Percentiles rank a stretch among this genome's conserved stretches.
Evolutionary conservation across 2,113 vertebrate genomes (phyloP).

Genomic region (Pomatorhinus ruficollis): DNA sequence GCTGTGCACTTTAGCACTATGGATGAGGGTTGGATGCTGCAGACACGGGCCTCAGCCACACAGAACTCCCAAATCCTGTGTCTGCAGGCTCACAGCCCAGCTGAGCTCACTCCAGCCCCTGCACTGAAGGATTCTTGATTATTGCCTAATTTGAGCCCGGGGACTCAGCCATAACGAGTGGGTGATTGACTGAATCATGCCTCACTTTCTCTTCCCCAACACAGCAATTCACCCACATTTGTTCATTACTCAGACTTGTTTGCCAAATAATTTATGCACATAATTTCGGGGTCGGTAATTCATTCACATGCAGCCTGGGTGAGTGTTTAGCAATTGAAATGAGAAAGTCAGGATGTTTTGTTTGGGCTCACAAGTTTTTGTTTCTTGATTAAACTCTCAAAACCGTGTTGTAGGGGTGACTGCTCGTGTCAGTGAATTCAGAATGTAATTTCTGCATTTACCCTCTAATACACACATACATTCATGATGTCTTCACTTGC

Average conservation of each 20-base stretch:
- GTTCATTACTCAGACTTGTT: constrained; percentile 64
- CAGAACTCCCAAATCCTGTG: not conserved
- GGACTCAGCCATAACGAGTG: constrained; percentile 48
- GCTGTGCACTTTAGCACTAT: fast-evolving
- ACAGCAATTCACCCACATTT: constrained; percentile 52
- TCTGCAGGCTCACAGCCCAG: not conserved
- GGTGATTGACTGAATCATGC: constrained; percentile 53
- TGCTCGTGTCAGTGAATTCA: not conserved
- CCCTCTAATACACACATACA: not conserved
- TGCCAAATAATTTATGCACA: constrained; percentile 62
- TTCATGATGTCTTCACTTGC: constrained; percentile 1
- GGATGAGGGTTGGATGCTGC: not conserved
- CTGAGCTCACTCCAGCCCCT: not conserved
- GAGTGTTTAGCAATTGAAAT: constrained; percentile 57
- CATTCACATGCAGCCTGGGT: constrained; percentile 42
- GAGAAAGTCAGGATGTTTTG: constrained; percentile 50
- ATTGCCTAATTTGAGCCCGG: constrained; percentile 52
- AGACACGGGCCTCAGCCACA: not conserved
- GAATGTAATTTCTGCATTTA: constrained; percentile 42
- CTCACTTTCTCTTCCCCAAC: constrained; percentile 10
- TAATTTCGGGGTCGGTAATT: constrained; percentile 24
- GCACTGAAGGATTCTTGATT: constrained; percentile 39
- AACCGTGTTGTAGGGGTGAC: constrained; percentile 14
- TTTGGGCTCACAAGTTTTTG: constrained; percentile 58
- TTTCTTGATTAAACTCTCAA: constrained; percentile 48